Percentiles rank a stretch among this genome's conserved stretches.
Evolutionary conservation across 2,888 invertebrate genomes (phyloP).

Genomic region (Bibio marci): DNA sequence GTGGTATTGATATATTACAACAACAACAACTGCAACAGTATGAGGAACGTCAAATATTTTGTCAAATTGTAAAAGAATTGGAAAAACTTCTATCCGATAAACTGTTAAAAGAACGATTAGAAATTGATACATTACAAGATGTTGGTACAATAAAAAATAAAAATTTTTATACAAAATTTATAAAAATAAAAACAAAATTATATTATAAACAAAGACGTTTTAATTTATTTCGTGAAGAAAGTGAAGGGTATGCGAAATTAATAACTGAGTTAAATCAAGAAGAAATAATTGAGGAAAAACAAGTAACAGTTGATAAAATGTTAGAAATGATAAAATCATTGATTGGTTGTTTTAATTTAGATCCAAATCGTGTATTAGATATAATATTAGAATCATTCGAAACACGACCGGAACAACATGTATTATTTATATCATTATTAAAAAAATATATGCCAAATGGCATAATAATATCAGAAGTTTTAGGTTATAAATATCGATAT

Average conservation of each 20-base stretch:
- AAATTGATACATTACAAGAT: constrained; percentile 86
- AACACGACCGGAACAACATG: constrained; percentile 57
- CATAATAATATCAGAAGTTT: constrained; percentile 77
- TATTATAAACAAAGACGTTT: constrained; percentile 99
- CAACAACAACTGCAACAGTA: constrained; percentile 36
- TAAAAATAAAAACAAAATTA: constrained; percentile 93
- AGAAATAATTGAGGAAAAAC: constrained; percentile 41
- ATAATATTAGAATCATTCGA: constrained; percentile 95
- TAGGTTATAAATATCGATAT: constrained; percentile 81
- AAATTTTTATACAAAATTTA: constrained; percentile 84
- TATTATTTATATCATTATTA: constrained; percentile 72
- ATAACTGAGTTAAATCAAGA: constrained; percentile 86
- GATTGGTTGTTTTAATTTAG: constrained; percentile 96
- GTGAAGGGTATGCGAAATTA: constrained; percentile 96
- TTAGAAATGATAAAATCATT: constrained; percentile 84
- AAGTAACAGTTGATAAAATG: constrained; percentile 46
- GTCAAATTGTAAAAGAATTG: constrained; percentile 58
- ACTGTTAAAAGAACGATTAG: constrained; percentile 77
- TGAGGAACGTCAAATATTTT: constrained; percentile 59
- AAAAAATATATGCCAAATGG: constrained; percentile 78
- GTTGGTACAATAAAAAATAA: constrained; percentile 78
- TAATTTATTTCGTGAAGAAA: constrained; percentile 95
- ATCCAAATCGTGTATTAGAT: constrained; percentile 94
- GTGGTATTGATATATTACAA: too few relatives aligned
- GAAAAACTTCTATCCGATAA: constrained; percentile 74